Evolutionary conservation across 2,113 vertebrate species (phyloP).

Genomic region (Chionis minor): DNA sequence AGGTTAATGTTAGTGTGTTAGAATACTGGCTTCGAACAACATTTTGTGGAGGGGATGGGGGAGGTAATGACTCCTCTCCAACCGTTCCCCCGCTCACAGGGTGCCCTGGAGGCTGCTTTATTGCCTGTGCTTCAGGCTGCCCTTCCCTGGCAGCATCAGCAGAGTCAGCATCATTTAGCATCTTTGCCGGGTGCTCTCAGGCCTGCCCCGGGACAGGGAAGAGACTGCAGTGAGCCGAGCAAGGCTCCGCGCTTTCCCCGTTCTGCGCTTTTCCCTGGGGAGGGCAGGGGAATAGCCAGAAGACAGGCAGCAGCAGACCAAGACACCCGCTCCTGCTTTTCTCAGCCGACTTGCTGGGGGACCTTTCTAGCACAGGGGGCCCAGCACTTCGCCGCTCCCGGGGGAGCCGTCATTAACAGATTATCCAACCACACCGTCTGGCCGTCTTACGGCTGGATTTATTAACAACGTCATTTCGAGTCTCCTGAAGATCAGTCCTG

Average conservation of each 20-base stretch:
- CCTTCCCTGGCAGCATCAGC: not conserved
- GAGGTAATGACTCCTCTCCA: not conserved
- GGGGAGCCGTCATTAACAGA: not conserved
- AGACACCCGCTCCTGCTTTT: not conserved
- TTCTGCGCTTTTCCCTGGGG: not conserved
- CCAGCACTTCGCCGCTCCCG: not conserved
- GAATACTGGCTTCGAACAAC: not conserved
- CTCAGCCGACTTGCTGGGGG: not conserved
- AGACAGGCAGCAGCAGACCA: not conserved
- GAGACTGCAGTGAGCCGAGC: not conserved
- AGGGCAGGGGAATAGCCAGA: not conserved
- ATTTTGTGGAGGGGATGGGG: not conserved
- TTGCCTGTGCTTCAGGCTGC: not conserved
- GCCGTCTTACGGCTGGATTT: not conserved
- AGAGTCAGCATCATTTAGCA: conserved; percentile 38
- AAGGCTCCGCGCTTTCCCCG: not conserved
- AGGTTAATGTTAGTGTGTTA: not conserved
- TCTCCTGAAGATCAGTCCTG: not conserved
- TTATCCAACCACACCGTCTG: not conserved
- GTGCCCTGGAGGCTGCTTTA: not conserved
- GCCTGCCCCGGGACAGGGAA: not conserved
- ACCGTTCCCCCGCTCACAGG: fast-evolving
- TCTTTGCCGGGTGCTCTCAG: not conserved
- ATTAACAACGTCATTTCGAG: not conserved
- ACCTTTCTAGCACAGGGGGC: not conserved